phyloP scores from a whole-genome alignment of 2,888 invertebrate genomes.

The Noctua comes region DNA sequence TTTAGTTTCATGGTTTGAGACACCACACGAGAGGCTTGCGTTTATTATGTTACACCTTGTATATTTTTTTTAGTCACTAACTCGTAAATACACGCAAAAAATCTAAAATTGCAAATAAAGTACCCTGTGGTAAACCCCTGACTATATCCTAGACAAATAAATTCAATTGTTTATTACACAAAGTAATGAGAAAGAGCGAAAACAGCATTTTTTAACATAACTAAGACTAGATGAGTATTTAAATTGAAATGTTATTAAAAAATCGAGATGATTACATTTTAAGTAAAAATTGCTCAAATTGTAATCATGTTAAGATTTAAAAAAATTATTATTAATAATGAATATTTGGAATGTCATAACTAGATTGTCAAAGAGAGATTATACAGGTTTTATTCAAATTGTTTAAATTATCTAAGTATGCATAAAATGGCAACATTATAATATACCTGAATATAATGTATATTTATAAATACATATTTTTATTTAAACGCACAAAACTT shows the following conservation, averaged over 20 bases:
- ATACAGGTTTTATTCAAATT: background rate
- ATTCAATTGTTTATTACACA: constrained; percentile 11
- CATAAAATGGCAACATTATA: background rate
- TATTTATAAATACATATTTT: constrained; percentile 9
- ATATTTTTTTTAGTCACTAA: background rate
- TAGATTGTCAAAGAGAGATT: constrained; percentile 39
- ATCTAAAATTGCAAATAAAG: constrained; percentile 60
- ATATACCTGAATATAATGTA: background rate
- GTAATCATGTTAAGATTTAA: constrained; percentile 20
- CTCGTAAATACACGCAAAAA: constrained; percentile 34
- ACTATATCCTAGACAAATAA: constrained; percentile 34
- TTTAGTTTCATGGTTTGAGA: no score
- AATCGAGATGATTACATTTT: constrained; percentile 6
- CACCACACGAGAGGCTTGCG: no score
- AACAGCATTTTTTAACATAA: constrained; percentile 11
- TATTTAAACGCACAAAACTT: background rate
- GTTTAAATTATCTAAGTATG: background rate
- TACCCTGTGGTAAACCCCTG: constrained; percentile 66
- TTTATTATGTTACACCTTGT: no score
- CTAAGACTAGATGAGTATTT: constrained; percentile 62
- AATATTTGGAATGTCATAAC: constrained; percentile 47
- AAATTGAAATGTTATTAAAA: constrained; percentile 1
- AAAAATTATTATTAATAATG: constrained; percentile 21
- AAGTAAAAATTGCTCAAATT: constrained; percentile 9
- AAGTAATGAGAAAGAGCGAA: constrained; percentile 44